Evolutionary conservation across 2,797 vertebrate species (phyloP).

Genomic region (Scarus forsteni): DNA sequence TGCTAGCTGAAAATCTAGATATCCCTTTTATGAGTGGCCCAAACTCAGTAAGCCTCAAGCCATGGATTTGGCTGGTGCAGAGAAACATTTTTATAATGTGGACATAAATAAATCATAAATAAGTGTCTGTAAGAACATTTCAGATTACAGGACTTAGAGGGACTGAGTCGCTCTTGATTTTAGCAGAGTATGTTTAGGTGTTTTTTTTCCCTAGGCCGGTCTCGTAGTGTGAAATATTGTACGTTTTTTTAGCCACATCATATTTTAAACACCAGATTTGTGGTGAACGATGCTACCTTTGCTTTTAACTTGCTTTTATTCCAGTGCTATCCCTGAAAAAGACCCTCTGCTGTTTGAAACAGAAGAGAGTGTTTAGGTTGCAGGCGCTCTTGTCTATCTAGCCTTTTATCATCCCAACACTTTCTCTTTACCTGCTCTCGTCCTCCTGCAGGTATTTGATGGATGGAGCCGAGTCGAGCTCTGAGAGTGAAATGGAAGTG

Average conservation of each 20-base stretch:
- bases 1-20: no score
- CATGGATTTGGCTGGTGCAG: no score
- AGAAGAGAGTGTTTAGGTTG: constrained; percentile 26
- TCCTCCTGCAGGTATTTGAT: constrained; percentile 87
- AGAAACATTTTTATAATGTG: no score
- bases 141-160: not conserved
- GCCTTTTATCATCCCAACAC: constrained; percentile 54
- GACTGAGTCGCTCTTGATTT: not conserved
- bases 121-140: not conserved
- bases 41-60: no score
- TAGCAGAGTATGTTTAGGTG: not conserved
- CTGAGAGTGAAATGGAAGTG: constrained; percentile 83
- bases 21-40: no score
- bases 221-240: not conserved
- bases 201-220: not conserved
- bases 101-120: no score
- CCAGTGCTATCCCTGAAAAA: constrained; percentile 4
- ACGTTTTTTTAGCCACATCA: not conserved
- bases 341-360: constrained; percentile 14
- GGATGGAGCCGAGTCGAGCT: constrained; percentile 86
- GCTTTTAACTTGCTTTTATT: not conserved
- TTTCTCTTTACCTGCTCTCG: constrained; percentile 8
- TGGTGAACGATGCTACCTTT: constrained; percentile 24
- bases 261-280: constrained; percentile 24
- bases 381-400: constrained; percentile 2